phyloP scores from a whole-genome alignment of 2,113 vertebrate species.

The Dipodomys stephensi region DNA sequence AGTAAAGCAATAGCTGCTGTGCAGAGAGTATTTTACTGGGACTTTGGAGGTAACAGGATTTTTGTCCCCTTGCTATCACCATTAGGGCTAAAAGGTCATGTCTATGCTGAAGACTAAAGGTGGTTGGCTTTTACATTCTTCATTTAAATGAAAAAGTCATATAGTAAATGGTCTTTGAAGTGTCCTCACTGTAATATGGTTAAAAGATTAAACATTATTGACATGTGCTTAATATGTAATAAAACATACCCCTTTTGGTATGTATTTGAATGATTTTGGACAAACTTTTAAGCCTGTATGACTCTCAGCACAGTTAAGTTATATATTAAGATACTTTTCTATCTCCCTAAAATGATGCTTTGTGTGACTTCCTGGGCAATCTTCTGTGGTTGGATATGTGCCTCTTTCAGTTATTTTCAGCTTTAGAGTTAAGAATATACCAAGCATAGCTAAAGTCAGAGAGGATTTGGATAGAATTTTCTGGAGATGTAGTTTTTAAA shows the following conservation, averaged over 20 bases:
- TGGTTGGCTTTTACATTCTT: constrained; percentile 14
- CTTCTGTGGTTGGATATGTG: background rate
- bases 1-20: background rate
- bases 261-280: background rate
- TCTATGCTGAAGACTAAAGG: background rate
- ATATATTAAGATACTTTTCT: background rate
- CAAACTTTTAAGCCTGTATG: background rate
- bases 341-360: background rate
- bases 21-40: background rate
- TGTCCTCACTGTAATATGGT: background rate
- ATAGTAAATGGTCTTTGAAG: background rate
- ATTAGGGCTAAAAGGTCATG: background rate
- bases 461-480: background rate
- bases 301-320: background rate
- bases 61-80: background rate
- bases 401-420: background rate
- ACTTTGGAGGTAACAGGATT: background rate
- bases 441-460: background rate
- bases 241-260: background rate
- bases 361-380: background rate
- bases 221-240: background rate
- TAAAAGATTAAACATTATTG: constrained; percentile 1
- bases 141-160: background rate
- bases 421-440: constrained; percentile 15
- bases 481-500: background rate